These are phyloP conservation scores for Alethe diademata DNA, from an alignment of 2,113 vertebrate genomes.

Conservation along the genomic window DNA sequence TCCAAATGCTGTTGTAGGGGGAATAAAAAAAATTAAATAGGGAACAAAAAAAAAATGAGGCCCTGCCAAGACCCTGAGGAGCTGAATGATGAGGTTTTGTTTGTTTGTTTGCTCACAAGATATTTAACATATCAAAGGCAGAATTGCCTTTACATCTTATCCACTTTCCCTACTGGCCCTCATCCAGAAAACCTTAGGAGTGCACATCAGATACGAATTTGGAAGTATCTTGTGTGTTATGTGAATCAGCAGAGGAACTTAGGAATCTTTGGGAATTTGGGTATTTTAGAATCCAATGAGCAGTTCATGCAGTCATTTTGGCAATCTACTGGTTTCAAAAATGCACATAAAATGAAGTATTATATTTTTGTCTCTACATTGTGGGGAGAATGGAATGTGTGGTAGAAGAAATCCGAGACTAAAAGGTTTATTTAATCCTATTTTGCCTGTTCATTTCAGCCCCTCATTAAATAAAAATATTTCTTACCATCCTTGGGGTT, in stretches of 20 bases:
- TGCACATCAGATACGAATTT: not conserved
- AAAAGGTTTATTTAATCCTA: not conserved
- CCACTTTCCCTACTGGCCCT: not conserved
- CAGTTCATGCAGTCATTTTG: not conserved
- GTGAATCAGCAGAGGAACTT: not conserved
- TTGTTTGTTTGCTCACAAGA: not conserved
- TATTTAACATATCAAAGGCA: not conserved
- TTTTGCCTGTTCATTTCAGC: not conserved
- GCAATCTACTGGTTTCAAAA: not conserved
- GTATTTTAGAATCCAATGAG: not conserved
- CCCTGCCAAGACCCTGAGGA: not conserved
- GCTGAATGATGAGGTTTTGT: not conserved
- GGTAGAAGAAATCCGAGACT: not conserved
- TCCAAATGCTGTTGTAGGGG: not conserved
- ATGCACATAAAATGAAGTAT: not conserved
- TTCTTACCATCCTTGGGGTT: conserved; percentile 65
- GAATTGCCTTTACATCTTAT: not conserved
- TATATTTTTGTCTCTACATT: not conserved
- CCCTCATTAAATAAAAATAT: not conserved
- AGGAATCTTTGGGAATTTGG: not conserved
- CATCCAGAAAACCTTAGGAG: not conserved
- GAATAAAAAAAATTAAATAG: not conserved
- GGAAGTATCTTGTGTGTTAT: not conserved
- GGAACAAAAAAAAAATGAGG: fast-evolving
- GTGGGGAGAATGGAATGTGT: not conserved